Percentiles rank a stretch among this genome's conserved stretches.
Evolutionary conservation across 2,113 vertebrate genomes (phyloP).

Genomic region (Astur gentilis): DNA sequence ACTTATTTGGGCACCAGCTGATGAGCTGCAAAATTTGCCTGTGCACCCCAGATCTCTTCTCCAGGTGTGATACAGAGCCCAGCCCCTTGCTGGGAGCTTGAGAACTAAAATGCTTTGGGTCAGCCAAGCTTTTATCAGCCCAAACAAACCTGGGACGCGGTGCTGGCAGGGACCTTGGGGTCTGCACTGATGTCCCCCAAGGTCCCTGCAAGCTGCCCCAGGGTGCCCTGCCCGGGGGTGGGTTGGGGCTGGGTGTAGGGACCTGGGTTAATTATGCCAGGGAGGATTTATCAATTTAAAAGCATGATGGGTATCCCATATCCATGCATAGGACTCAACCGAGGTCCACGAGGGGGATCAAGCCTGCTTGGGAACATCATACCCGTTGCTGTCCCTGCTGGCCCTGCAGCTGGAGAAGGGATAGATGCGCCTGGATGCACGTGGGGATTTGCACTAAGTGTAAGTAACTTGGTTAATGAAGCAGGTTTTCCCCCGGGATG

Average conservation of each 20-base stretch:
- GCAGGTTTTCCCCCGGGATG: not conserved
- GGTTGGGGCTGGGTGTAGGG: not conserved
- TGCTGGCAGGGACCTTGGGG: not conserved
- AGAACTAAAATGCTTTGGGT: not conserved
- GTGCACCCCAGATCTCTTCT: not conserved
- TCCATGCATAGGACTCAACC: fast-evolving
- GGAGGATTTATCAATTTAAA: not conserved
- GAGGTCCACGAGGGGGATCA: not conserved
- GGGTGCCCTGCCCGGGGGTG: not conserved
- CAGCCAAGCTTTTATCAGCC: not conserved
- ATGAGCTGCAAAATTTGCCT: not conserved
- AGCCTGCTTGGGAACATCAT: not conserved
- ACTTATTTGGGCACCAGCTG: not conserved
- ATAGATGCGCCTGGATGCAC: fast-evolving
- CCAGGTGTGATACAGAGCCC: fast-evolving
- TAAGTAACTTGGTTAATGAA: not conserved
- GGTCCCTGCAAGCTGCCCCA: not conserved
- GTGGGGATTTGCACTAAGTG: not conserved
- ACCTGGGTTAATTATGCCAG: not conserved
- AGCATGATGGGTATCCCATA: not conserved
- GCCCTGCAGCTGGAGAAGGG: not conserved
- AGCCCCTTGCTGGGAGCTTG: not conserved
- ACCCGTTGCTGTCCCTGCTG: fast-evolving
- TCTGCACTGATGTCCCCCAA: not conserved
- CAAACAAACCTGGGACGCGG: not conserved